Conservation (phyloP, 2,113 vertebrate species). For the Halcyon senegalensis region DNA sequence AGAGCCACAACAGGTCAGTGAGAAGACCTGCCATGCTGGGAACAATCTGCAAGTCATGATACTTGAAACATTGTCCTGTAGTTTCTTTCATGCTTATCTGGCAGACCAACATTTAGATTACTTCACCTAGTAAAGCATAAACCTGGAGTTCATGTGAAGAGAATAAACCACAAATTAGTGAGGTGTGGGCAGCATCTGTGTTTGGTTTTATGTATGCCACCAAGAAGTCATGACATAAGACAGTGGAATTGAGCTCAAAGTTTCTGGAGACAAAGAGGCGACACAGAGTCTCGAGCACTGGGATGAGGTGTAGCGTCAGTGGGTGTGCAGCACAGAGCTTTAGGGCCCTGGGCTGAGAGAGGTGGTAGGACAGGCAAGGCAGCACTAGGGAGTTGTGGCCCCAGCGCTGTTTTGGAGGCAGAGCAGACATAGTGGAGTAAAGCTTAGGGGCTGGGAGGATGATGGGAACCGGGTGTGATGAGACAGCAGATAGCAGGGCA, state of each 20-base stretch:
- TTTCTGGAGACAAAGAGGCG: neutral
- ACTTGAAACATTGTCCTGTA: neutral
- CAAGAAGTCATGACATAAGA: neutral
- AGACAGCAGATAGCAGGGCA: constrained; percentile 14
- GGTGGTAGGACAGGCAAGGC: neutral
- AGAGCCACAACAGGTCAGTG: neutral
- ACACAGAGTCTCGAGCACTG: neutral
- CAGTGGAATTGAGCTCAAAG: neutral
- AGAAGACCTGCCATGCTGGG: neutral
- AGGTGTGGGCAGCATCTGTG: neutral
- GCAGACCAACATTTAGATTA: neutral
- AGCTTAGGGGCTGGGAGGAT: constrained; percentile 8
- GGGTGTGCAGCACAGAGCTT: neutral
- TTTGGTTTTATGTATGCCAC: neutral
- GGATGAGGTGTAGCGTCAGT: neutral
- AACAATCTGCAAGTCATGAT: neutral
- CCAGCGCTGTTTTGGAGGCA: neutral
- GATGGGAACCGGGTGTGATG: neutral
- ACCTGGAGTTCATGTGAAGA: neutral
- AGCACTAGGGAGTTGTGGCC: neutral
- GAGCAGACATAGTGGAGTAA: neutral
- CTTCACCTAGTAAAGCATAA: neutral
- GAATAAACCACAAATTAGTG: neutral
- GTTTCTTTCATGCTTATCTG: neutral
- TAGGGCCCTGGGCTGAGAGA: neutral